Evolutionary conservation across 2,113 vertebrate genomes (phyloP).

Genomic region (Varanus komodoensis): DNA sequence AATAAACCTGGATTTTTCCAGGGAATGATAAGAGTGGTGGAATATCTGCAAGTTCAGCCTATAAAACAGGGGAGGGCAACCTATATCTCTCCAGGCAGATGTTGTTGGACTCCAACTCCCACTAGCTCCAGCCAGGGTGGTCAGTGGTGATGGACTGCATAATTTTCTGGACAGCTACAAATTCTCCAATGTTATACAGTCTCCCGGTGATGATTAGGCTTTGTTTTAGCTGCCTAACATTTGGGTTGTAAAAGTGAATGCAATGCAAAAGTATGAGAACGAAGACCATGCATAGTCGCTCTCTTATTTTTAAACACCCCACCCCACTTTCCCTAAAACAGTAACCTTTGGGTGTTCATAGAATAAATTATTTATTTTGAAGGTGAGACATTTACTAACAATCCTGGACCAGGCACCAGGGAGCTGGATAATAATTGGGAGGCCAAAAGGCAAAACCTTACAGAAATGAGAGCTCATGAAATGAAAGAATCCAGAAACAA

Average conservation of each 20-base stretch:
- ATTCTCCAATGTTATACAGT: no score
- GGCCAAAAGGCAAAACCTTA: conserved; percentile 10
- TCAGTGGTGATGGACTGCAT: no score
- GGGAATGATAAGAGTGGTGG: no score
- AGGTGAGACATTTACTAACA: conserved; percentile 30
- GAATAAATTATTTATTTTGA: conserved; percentile 56
- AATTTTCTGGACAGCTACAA: no score
- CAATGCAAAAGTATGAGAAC: not conserved
- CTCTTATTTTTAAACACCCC: conserved; percentile 30
- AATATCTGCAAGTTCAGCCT: no score
- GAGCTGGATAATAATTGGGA: conserved; percentile 47
- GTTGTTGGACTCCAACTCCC: no score
- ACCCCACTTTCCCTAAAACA: conserved; percentile 21
- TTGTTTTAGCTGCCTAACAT: no score
- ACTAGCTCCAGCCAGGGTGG: no score
- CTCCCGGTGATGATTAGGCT: no score
- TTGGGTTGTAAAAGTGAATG: not conserved
- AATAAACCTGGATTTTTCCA: no score
- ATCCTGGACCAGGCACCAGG: conserved; percentile 3
- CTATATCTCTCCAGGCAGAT: no score
- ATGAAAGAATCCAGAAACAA: conserved; percentile 57
- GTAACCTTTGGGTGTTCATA: conserved; percentile 8
- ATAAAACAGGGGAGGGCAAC: no score
- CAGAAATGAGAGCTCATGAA: not conserved
- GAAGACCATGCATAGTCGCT: not conserved